A percentile compares a stretch with the other conserved stretches of the same genome.
phyloP scores from a whole-genome alignment of 2,888 invertebrate genomes.

The Tipula vernalis region DNA sequence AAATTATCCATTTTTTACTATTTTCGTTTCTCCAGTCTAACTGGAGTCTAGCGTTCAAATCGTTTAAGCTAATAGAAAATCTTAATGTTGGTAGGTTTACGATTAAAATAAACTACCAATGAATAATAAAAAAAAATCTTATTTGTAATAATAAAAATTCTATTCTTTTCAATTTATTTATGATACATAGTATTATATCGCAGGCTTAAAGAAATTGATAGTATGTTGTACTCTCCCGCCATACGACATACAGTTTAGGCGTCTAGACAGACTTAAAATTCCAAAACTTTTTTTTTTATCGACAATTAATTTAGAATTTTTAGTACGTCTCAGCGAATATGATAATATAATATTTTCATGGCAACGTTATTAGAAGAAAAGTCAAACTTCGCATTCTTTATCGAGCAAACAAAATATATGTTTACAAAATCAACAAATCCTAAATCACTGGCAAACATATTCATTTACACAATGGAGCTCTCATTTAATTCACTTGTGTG shows the following conservation, averaged over 20 bases:
- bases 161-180: neutral
- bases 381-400: neutral
- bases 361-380: neutral
- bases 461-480: no score
- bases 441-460: no score
- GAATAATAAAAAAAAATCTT: neutral
- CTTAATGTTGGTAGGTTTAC: neutral
- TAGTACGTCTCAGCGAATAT: neutral
- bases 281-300: neutral
- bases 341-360: neutral
- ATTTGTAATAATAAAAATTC: neutral
- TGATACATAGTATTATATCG: neutral
- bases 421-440: neutral
- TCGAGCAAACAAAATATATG: neutral
- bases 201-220: neutral
- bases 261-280: neutral
- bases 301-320: neutral
- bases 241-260: neutral
- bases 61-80: neutral
- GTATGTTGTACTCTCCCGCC: neutral
- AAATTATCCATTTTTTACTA: no score
- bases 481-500: neutral
- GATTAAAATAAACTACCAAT: neutral
- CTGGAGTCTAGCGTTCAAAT: neutral
- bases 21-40: neutral